Evolutionary conservation across 1,140 invertebrate genomes (phyloP), one percentile per base, ranked within the genome.

Genomic region (Musca vetustissima): DNA sequence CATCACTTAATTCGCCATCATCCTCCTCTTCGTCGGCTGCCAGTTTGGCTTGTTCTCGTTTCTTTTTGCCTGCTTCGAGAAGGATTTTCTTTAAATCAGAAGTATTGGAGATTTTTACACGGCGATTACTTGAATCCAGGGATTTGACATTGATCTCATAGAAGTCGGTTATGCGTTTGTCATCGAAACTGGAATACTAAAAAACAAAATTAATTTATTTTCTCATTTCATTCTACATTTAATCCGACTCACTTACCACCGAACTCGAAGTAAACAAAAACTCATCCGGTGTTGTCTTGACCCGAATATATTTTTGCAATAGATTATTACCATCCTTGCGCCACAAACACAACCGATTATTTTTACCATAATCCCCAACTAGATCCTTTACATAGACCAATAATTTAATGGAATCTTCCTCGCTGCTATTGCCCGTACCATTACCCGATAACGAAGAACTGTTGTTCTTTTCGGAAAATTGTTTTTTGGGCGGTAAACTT

Each of bases 161-260:
- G 49, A 80, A 81, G 61, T 81, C 79, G 19, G 59, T 68, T 15
- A 73, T 67, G 6, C 79, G 73, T 67, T 80, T 73, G 13, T 81
- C 79, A 75, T 81, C 79, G 73, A 79, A 81, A 61, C 78, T 80
- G 67, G 79, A 81, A 28, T 81, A 81, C 79, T 81, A 17, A n/a
- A 61, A 64, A 53, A 48, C 9, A 11, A 25, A 53, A 25, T 15
- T 36, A n/a, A 17, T 64, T 22, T 15, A 43, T 6, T 28, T 43
- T 36, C 15, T 22, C 19, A 61, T n/a, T n/a, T n/a, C n/a, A n/a
- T n/a, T n/a, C n/a, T 13, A 61, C 24, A 1, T 17, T 8, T 17
- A 7, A 52, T 1, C 17, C 21, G 9, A 19, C 49, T 15, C 17
- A 72, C 74, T 76, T 73, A 81, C 79, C 75, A 81, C 79, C 1